Conservation (phyloP, 2,113 vertebrate genomes). For the Artemisiospiza belli region DNA sequence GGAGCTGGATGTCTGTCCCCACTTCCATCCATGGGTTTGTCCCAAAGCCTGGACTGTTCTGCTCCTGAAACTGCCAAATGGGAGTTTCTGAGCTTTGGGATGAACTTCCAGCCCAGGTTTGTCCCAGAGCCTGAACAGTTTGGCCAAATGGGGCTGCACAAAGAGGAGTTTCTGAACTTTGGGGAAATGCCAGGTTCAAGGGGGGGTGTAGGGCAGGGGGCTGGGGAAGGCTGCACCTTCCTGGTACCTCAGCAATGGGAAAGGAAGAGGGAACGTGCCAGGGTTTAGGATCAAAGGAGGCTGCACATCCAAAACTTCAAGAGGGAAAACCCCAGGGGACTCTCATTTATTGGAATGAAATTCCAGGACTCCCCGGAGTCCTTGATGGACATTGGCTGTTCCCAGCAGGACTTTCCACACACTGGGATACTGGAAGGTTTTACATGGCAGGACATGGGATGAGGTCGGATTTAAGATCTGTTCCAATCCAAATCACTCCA, state of each 20-base stretch:
- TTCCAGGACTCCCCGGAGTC: not conserved
- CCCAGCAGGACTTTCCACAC: not conserved
- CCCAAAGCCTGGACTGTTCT: too few relatives aligned
- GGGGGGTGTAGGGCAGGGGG: accelerated
- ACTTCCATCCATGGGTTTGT: not conserved
- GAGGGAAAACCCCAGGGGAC: not conserved
- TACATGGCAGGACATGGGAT: too few relatives aligned
- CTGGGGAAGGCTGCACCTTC: not conserved
- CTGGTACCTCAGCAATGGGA: not conserved
- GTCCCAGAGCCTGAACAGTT: too few relatives aligned
- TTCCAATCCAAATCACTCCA: not conserved
- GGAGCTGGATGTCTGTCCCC: not conserved
- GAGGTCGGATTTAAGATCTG: too few relatives aligned
- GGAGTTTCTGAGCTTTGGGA: not conserved
- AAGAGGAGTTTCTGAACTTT: not conserved
- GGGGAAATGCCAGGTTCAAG: not conserved
- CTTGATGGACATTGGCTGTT: not conserved
- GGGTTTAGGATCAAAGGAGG: not conserved
- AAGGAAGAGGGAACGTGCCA: accelerated
- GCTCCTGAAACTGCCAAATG: not conserved
- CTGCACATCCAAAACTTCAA: accelerated
- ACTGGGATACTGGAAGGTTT: not conserved
- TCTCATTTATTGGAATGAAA: accelerated
- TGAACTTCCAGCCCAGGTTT: not conserved
- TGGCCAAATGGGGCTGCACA: not conserved